These are phyloP conservation scores for Dynastes hyllus DNA, from an alignment of 2,888 invertebrate genomes.

Conservation along the genomic window DNA sequence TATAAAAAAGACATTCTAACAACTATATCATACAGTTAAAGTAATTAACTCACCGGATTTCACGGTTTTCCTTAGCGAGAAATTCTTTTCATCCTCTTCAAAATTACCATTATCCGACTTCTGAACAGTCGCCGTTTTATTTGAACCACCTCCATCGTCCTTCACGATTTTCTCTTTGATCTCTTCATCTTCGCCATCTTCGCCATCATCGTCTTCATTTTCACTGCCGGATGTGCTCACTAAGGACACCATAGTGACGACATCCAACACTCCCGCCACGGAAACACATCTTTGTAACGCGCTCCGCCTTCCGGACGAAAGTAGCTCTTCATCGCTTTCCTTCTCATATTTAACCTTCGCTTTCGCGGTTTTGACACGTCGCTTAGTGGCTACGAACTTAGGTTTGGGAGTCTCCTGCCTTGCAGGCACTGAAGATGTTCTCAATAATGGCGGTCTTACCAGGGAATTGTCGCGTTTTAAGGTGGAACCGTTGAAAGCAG, in stretches of 20 bases:
- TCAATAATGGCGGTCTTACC: slow-evolving; percentile 64
- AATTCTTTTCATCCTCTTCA: slow-evolving; percentile 57
- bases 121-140: not conserved
- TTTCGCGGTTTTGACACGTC: slow-evolving; percentile 56
- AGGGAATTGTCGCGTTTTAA: slow-evolving; percentile 56
- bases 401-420: slow-evolving; percentile 60
- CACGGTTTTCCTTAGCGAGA: slow-evolving; percentile 66
- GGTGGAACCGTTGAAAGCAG: slow-evolving; percentile 64
- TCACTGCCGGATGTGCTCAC: slow-evolving; percentile 80
- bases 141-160: not conserved
- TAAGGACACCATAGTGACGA: slow-evolving; percentile 80
- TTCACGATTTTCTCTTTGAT: not conserved
- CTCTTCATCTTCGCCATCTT: slow-evolving; percentile 44
- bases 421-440: slow-evolving; percentile 66
- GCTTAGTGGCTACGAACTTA: slow-evolving; percentile 65
- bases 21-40: too few species aligned
- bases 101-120: not conserved
- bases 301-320: slow-evolving; percentile 39
- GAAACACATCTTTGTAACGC: slow-evolving; percentile 60
- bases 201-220: slow-evolving; percentile 72
- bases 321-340: slow-evolving; percentile 34
- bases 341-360: slow-evolving; percentile 52
- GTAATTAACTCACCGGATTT: slow-evolving; percentile 66
- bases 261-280: slow-evolving; percentile 65
- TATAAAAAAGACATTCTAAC: too few species aligned